Base-by-base conservation (phyloP, 2,888 invertebrate genomes). In the Leistus spinibarbis region DNA sequence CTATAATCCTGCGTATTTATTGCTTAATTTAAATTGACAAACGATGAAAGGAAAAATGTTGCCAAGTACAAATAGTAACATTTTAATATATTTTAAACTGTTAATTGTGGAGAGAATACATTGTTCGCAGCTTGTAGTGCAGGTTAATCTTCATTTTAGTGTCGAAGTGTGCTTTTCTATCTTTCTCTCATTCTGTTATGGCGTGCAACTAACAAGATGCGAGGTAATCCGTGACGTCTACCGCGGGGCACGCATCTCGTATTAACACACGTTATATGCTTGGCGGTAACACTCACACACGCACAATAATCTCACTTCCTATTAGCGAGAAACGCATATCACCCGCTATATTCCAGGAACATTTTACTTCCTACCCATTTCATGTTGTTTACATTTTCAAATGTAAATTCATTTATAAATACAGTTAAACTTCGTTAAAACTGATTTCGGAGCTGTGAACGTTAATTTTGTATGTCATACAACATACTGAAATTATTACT, bases 181-280 rank as follows among this genome's bases (percentile, higher is more conserved):
- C 40, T 40, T 40, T 40, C 3, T 0, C 10, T 40, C 7, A n/a
- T n/a, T n/a, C n/a, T n/a, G 40, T 40, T 1, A 13, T 40, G 40
- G 10, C 40, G 40, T 40, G 40, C 40, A 40, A 40, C 60, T 60
- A 60, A 60, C 60, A 60, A 60, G 60, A 60, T 60, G 17, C 60
- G 60, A 20, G 17, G 60, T 60, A 60, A 60, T 60, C 60, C 60
- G 60, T 60, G 60, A 60, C 60, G 60, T 19, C 10, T 60, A 20
- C 60, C 60, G 22, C 60, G 60, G 60, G 60, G 17, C 60, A 60
- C 60, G 60, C 60, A 60, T 60, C 60, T 19, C 60, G 60, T 20
- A 60, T 60, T 60, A 60, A 16, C 60, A 40, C 1, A 19, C 60
- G 17, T 19, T 20, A 60, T 20, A n/a, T n/a, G n/a, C n/a, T n/a